Conservation (phyloP, 2,888 invertebrate species). For the Perdita meconis region DNA sequence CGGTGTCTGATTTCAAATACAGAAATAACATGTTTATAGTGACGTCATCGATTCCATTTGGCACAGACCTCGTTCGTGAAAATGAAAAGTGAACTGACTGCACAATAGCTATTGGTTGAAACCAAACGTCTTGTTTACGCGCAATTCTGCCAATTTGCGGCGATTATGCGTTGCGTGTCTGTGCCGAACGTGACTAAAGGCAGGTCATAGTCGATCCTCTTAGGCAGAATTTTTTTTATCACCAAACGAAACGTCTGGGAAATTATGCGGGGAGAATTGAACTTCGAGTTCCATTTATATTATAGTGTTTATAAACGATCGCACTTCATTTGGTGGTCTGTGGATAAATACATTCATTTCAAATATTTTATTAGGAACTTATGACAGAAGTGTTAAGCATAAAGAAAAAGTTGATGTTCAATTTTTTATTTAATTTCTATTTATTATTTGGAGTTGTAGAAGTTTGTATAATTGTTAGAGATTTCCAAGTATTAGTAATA, state of each 20-base stretch:
- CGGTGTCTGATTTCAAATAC: background rate
- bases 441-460: too few relatives aligned
- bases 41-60: constrained; percentile 42
- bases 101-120: constrained; percentile 51
- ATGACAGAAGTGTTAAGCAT: too few relatives aligned
- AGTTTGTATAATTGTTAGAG: too few relatives aligned
- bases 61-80: constrained; percentile 37
- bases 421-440: too few relatives aligned
- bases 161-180: constrained; percentile 54
- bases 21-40: constrained; percentile 31
- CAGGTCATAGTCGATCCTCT: constrained; percentile 31
- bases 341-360: too few relatives aligned
- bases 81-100: constrained; percentile 31
- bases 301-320: too few relatives aligned
- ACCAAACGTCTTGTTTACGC: constrained; percentile 56
- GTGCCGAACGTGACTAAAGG: constrained; percentile 55
- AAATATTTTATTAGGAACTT: too few relatives aligned
- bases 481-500: too few relatives aligned
- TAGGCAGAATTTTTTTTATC: constrained; percentile 25
- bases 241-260: constrained; percentile 30
- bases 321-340: too few relatives aligned
- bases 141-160: constrained; percentile 49
- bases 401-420: too few relatives aligned
- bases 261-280: constrained; percentile 3
- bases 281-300: constrained; percentile 22